Evolutionary conservation across 2,113 vertebrate species (phyloP).

Genomic region (Nannobrachium achirus): DNA sequence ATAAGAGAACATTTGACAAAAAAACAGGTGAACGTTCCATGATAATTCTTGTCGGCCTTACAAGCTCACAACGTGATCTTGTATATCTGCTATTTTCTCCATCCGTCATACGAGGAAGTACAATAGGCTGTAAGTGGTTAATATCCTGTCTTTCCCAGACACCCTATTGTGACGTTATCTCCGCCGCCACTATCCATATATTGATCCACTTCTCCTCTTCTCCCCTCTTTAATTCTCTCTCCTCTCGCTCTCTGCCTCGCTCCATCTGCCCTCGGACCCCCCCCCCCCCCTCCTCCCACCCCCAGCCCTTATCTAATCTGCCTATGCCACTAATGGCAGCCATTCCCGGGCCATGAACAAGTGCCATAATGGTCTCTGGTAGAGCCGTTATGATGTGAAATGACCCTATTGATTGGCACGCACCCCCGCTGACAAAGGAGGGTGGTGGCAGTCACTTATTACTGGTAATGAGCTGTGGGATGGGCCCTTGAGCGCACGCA

Average conservation of each 20-base stretch:
- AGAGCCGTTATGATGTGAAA: slow-evolving; percentile 82
- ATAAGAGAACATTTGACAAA: no score
- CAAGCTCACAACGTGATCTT: no score
- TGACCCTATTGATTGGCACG: slow-evolving; percentile 81
- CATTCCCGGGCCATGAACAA: slow-evolving; percentile 76
- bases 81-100: no score
- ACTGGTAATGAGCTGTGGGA: slow-evolving; percentile 82
- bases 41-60: no score
- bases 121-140: slow-evolving; percentile 30
- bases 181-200: slow-evolving; percentile 76
- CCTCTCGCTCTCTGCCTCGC: not conserved
- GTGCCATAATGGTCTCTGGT: slow-evolving; percentile 79
- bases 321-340: slow-evolving; percentile 75
- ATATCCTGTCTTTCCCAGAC: slow-evolving; percentile 67
- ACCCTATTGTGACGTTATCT: slow-evolving; percentile 78
- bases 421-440: slow-evolving; percentile 81
- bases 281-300: slow-evolving; percentile 39
- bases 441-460: slow-evolving; percentile 81
- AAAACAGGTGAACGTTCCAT: slow-evolving; percentile 14
- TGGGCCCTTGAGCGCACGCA: slow-evolving; percentile 60
- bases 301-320: slow-evolving; percentile 78
- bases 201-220: slow-evolving; percentile 73
- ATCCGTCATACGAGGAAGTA: no score
- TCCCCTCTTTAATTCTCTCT: slow-evolving; percentile 72
- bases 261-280: slow-evolving; percentile 62